Evolutionary conservation across 2,888 invertebrate species (phyloP), one percentile per base, ranked within the genome.

Genomic region (Lasius platythorax): DNA sequence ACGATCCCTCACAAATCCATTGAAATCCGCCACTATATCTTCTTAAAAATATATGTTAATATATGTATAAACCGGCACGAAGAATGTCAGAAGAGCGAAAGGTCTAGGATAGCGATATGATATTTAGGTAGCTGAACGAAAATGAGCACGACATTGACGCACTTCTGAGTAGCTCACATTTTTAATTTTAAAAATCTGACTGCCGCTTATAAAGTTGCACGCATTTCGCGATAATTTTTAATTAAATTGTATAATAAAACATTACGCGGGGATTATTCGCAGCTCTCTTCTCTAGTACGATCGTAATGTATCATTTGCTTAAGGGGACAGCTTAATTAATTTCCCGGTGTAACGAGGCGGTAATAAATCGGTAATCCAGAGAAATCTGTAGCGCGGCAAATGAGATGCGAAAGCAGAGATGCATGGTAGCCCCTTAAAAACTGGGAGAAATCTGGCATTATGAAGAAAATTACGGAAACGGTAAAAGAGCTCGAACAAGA

Each of bases 351-450:
- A 74, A 74, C 43, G n/a, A 74, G 64, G 40, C n/a, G 30, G 30
- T 63, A 61, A 73, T 73, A 73, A 73, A 73, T 73, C 73, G 40
- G 40, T 61, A 74, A 74, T 74, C 64, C 43, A 74, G 64, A 74
- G 43, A 74, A 74, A 74, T 74, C n/a, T 28, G 40, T 43, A 72
- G 11, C 50, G 56, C 28, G 58, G 64, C 30, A 8, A 61, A 12
- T 28, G 58, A 53, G 18, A 73, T 61, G n/a, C n/a, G 64, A 74
- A 74, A 74, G 40, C 30, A 40, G 28, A 74, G 56, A 56, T 40
- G 56, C 56, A 23, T 3, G 11, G 9, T 3, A 53, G 11, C 4
- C n/a, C 12, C 9, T 74, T n/a, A 6, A 74, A 43, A 43, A 63
- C 56, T 53, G 2, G 4, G 12, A 58, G 11, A 11, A 23, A 11